Percentiles rank a stretch among this genome's conserved stretches.
phyloP scores from a whole-genome alignment of 2,113 vertebrate genomes.

The Parus major region DNA sequence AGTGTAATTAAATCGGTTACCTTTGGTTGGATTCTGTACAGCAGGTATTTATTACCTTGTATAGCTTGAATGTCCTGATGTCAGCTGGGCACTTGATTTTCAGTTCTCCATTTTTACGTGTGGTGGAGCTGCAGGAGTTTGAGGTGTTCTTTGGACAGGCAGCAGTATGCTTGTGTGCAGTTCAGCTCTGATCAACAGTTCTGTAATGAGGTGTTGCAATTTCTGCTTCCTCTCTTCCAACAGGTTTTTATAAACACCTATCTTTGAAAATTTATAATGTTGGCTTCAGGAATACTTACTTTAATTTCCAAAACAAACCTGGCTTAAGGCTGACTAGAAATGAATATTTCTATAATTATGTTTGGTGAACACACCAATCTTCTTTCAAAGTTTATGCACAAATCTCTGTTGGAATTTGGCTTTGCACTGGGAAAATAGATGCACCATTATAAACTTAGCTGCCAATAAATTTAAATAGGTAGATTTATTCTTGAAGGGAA shows the following conservation, averaged over 20 bases:
- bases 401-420: neutral
- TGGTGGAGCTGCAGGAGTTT: neutral
- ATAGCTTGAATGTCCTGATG: neutral
- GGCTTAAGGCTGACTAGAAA: neutral
- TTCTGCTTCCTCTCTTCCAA: neutral
- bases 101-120: neutral
- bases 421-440: neutral
- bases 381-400: neutral
- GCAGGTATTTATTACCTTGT: neutral
- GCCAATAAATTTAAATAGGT: neutral
- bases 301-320: neutral
- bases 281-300: neutral
- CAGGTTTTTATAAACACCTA: neutral
- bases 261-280: neutral
- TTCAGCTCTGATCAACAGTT: neutral
- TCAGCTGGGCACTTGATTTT: neutral
- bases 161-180: accelerated
- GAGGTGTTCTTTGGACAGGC: neutral
- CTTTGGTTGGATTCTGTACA: neutral
- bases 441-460: neutral
- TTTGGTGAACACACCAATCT: neutral
- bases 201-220: neutral
- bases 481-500: neutral
- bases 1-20: neutral
- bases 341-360: accelerated